Evolutionary conservation across 2,888 invertebrate species (phyloP).

Genomic region (Thysanoteuthis rhombus): DNA sequence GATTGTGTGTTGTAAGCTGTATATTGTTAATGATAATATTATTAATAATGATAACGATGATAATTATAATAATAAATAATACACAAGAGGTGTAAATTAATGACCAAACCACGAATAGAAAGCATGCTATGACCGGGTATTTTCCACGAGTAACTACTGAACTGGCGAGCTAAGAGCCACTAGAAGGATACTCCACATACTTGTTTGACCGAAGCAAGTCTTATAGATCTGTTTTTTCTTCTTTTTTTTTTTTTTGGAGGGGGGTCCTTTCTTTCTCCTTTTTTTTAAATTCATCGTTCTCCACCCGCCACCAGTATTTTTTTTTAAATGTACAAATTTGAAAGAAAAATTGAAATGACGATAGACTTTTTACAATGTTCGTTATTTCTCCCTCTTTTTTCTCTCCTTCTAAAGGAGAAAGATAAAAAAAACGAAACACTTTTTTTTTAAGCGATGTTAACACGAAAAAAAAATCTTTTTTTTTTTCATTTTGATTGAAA

Average conservation of each 20-base stretch:
- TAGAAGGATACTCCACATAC: not conserved
- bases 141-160: not conserved
- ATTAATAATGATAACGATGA: not conserved
- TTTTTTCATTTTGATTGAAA: not conserved
- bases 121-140: not conserved
- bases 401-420: not conserved
- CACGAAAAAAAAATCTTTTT: not conserved
- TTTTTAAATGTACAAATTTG: not conserved
- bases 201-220: not conserved
- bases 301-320: too few relatives aligned
- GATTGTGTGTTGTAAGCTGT: not conserved
- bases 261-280: not conserved
- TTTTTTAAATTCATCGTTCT: not conserved
- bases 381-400: not conserved
- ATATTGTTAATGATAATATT: not conserved
- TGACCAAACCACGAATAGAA: not conserved
- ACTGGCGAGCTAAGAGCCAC: accelerated
- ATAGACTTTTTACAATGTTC: not conserved
- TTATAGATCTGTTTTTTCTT: not conserved
- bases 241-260: not conserved
- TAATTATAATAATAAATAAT: not conserved
- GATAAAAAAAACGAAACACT: not conserved
- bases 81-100: not conserved
- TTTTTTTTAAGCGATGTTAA: not conserved
- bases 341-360: not conserved